Evolutionary conservation across 2,113 vertebrate genomes (phyloP).

Genomic region (human (Homo sapiens)): DNA sequence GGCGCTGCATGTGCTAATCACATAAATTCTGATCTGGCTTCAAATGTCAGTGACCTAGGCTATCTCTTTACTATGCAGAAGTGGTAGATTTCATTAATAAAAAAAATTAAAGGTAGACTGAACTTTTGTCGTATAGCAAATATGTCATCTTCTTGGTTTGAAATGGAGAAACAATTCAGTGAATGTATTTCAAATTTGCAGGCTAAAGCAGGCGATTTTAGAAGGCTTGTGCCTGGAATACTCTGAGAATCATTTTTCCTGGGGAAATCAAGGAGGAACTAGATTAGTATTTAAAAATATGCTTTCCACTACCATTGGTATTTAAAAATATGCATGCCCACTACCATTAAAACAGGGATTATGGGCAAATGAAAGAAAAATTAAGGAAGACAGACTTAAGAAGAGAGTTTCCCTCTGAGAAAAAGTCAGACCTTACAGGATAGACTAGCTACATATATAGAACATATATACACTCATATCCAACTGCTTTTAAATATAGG

Average conservation of each 20-base stretch:
- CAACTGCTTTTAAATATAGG: not conserved
- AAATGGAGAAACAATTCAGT: not conserved
- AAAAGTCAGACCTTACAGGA: not conserved
- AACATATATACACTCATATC: not conserved
- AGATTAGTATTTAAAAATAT: not conserved
- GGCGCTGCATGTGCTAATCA: no score
- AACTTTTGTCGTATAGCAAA: not conserved
- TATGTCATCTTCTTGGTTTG: not conserved
- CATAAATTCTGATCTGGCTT: not conserved
- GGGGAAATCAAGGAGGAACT: not conserved
- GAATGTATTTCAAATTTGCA: not conserved
- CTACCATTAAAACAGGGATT: not conserved
- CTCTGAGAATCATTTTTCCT: not conserved
- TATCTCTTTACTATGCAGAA: not conserved
- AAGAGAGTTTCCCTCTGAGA: not conserved
- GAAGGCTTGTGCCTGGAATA: not conserved
- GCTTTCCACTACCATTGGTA: not conserved
- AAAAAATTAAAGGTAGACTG: not conserved
- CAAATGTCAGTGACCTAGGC: not conserved
- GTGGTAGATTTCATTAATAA: not conserved
- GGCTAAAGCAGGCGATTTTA: not conserved
- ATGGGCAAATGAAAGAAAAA: not conserved
- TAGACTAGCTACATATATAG: no score
- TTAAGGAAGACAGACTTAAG: not conserved
- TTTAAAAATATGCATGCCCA: not conserved